Percentiles rank a stretch among this genome's conserved stretches.
Evolutionary conservation across 2,888 invertebrate species (phyloP).

Genomic region (Acheta domesticus): DNA sequence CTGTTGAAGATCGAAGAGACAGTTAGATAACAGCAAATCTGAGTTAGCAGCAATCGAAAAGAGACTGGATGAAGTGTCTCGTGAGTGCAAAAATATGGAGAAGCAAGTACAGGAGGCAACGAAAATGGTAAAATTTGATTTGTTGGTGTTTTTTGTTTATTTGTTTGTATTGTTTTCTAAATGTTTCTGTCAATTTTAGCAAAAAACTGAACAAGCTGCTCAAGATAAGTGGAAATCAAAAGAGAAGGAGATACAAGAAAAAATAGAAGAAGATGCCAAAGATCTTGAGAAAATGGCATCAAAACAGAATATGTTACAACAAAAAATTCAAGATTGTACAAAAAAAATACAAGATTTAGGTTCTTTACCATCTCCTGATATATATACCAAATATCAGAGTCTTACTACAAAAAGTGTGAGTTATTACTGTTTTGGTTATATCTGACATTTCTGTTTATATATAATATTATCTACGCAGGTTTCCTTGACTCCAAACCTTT

Average conservation of each 20-base stretch:
- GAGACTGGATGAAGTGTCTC: slow-evolving; percentile 75
- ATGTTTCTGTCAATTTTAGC: slow-evolving; percentile 46
- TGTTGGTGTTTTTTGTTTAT: background rate
- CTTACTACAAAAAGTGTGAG: slow-evolving; percentile 51
- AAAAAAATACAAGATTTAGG: slow-evolving; percentile 96
- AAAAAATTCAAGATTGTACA: slow-evolving; percentile 91
- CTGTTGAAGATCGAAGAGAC: slow-evolving; percentile 86
- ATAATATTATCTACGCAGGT: no score
- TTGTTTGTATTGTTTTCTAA: slow-evolving; percentile 20
- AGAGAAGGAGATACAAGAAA: slow-evolving; percentile 89
- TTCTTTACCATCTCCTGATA: slow-evolving; percentile 87
- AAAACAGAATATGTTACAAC: slow-evolving; percentile 86
- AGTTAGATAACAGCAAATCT: slow-evolving; percentile 75
- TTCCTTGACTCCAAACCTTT: no score
- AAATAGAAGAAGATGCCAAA: slow-evolving; percentile 92
- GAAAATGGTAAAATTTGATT: slow-evolving; percentile 52
- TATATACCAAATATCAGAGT: slow-evolving; percentile 68
- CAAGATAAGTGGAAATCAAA: slow-evolving; percentile 78
- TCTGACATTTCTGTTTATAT: no score
- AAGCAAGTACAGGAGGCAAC: slow-evolving; percentile 67
- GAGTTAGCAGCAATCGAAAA: slow-evolving; percentile 78
- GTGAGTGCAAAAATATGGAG: slow-evolving; percentile 77
- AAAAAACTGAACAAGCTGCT: slow-evolving; percentile 68
- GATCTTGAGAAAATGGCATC: slow-evolving; percentile 93
- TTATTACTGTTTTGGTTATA: background rate